Conservation (phyloP, 37 sponge, comb jelly and placozoan species). For the Tethya wilhelma region DNA sequence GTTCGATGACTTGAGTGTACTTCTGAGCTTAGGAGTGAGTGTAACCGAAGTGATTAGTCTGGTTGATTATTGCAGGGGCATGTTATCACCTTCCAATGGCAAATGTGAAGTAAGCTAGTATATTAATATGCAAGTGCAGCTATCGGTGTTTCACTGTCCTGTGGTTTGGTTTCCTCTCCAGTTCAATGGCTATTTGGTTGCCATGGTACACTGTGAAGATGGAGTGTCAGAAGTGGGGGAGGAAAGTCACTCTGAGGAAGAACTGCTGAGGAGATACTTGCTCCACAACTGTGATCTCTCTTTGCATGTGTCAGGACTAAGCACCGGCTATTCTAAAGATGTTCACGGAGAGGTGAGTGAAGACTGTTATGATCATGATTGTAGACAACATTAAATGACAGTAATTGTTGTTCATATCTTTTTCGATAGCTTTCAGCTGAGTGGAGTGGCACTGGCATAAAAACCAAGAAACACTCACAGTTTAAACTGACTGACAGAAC, state of each 20-base stretch:
- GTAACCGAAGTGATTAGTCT: slow-evolving; percentile 41
- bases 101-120: slow-evolving; percentile 23
- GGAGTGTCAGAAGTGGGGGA: slow-evolving; percentile 29
- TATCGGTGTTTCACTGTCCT: background rate
- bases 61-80: slow-evolving; percentile 35
- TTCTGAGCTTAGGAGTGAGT: slow-evolving; percentile 65
- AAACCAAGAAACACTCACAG: slow-evolving; percentile 32
- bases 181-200: slow-evolving; percentile 52
- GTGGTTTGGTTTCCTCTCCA: background rate
- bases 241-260: background rate
- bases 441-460: slow-evolving; percentile 31
- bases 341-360: slow-evolving; percentile 77
- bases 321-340: slow-evolving; percentile 70
- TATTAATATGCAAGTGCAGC: background rate
- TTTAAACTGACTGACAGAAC: slow-evolving; percentile 69
- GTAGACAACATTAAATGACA: too few species aligned
- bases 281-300: slow-evolving; percentile 33
- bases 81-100: slow-evolving; percentile 24
- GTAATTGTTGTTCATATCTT: background rate
- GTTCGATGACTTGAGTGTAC: slow-evolving; percentile 69
- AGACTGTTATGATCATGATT: too few species aligned
- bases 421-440: slow-evolving; percentile 25
- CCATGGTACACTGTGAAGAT: slow-evolving; percentile 62
- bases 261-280: slow-evolving; percentile 40
- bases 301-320: slow-evolving; percentile 52